Conservation (phyloP, 1,140 invertebrate genomes). For the Drosophila sucinea region DNA sequence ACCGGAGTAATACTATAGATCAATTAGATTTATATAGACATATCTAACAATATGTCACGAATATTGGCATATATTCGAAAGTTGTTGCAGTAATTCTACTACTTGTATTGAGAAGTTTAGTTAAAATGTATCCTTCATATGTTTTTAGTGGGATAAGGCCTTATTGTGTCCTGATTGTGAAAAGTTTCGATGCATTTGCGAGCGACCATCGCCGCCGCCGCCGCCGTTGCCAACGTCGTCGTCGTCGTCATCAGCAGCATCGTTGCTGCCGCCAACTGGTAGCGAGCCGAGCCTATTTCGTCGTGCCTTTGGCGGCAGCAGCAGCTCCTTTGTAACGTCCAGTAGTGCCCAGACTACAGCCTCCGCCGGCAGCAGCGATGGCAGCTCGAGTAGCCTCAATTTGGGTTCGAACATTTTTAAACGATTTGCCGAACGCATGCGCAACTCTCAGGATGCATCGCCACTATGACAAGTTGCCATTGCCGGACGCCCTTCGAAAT, state of each 20-base stretch:
- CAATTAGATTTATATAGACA: too few relatives aligned
- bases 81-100: too few relatives aligned
- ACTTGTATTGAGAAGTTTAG: background rate
- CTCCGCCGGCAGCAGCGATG: slow-evolving; percentile 41
- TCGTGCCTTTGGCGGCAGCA: slow-evolving; percentile 68
- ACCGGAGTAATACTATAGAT: too few relatives aligned
- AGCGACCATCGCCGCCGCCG: slow-evolving; percentile 43
- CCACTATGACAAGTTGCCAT: slow-evolving; percentile 31
- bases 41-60: too few relatives aligned
- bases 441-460: slow-evolving; percentile 50
- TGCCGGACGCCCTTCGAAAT: background rate
- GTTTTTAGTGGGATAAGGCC: slow-evolving; percentile 82
- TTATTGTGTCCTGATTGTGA: slow-evolving; percentile 79
- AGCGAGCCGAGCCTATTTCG: slow-evolving; percentile 69
- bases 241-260: slow-evolving; percentile 22
- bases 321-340: slow-evolving; percentile 39
- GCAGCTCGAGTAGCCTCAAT: slow-evolving; percentile 58
- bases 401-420: slow-evolving; percentile 79
- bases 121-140: slow-evolving; percentile 43
- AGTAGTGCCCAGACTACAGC: slow-evolving; percentile 48
- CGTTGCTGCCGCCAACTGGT: slow-evolving; percentile 17
- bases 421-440: slow-evolving; percentile 78
- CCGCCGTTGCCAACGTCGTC: slow-evolving; percentile 10
- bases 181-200: slow-evolving; percentile 81
- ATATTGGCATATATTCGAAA: too few relatives aligned